phyloP scores from a whole-genome alignment of 2,888 invertebrate species.

The Agrotis clavis region DNA sequence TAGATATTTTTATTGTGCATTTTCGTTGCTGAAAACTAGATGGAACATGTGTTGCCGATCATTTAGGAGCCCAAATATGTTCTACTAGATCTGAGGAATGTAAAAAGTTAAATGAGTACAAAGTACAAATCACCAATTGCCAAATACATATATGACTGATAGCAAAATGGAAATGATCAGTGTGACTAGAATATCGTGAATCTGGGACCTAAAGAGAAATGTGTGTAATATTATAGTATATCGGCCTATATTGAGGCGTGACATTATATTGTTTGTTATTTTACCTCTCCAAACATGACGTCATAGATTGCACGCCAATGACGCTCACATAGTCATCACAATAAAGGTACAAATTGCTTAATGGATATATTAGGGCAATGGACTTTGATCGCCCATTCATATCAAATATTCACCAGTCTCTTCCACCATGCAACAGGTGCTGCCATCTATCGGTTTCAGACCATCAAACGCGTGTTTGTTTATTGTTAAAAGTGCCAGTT shows the following conservation, averaged over 20 bases:
- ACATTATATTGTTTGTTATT: not conserved
- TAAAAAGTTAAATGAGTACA: not conserved
- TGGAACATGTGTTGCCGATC: constrained; percentile 14
- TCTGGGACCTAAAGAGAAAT: not conserved
- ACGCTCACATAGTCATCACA: constrained; percentile 17
- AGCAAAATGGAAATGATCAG: not conserved
- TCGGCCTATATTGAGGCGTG: not conserved
- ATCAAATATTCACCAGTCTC: constrained; percentile 51
- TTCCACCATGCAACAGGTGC: constrained; percentile 22
- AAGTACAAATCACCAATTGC: not conserved
- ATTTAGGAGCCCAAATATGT: constrained; percentile 5
- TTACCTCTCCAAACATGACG: constrained; percentile 21
- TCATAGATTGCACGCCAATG: constrained; percentile 35
- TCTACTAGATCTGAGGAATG: not conserved
- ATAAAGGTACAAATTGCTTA: constrained; percentile 34
- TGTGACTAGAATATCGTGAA: not conserved
- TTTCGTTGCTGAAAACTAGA: constrained; percentile 16
- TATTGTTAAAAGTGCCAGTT: constrained; percentile 65
- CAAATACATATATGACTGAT: too few species aligned
- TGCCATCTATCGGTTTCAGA: constrained; percentile 37
- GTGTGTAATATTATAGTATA: not conserved
- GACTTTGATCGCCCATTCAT: constrained; percentile 35
- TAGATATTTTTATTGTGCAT: constrained; percentile 24
- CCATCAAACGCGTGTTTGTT: constrained; percentile 49
- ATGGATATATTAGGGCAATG: constrained; percentile 44